Percentiles rank a stretch among this genome's conserved stretches.
phyloP scores from a whole-genome alignment of 2,797 vertebrate genomes.

The Balearica regulorum region DNA sequence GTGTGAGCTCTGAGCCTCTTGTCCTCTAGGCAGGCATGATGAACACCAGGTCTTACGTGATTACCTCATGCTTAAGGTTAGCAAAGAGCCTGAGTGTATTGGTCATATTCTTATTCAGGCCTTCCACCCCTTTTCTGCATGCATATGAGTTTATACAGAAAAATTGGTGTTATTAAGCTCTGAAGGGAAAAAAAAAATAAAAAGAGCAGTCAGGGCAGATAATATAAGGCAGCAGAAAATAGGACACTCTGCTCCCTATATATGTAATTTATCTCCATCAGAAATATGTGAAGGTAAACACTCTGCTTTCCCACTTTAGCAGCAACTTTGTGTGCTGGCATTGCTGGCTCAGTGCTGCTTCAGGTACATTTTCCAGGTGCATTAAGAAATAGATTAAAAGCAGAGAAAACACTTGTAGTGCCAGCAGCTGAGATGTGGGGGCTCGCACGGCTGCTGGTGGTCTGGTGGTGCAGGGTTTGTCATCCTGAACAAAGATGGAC shows the following conservation, averaged over 20 bases:
- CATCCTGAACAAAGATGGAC: neutral
- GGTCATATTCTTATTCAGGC: neutral
- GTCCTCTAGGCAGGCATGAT: neutral
- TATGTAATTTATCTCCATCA: conserved; percentile 33
- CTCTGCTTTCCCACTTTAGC: neutral
- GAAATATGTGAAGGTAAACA: neutral
- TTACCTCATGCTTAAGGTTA: neutral
- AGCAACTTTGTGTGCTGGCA: neutral
- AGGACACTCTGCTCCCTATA: neutral
- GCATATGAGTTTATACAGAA: neutral
- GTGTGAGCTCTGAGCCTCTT: neutral
- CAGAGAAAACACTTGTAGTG: neutral
- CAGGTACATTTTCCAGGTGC: conserved; percentile 14
- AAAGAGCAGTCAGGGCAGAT: neutral
- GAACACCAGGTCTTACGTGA: neutral
- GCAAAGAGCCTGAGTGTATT: neutral
- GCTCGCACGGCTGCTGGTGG: neutral
- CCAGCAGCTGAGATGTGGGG: neutral
- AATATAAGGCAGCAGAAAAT: neutral
- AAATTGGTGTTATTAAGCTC: neutral
- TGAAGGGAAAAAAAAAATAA: neutral
- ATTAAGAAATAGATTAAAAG: conserved; percentile 43
- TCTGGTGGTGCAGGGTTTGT: neutral
- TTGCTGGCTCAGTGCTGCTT: neutral
- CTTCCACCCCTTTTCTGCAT: neutral